Conservation (phyloP, 2,113 vertebrate species). For the Sylvietta virens region DNA sequence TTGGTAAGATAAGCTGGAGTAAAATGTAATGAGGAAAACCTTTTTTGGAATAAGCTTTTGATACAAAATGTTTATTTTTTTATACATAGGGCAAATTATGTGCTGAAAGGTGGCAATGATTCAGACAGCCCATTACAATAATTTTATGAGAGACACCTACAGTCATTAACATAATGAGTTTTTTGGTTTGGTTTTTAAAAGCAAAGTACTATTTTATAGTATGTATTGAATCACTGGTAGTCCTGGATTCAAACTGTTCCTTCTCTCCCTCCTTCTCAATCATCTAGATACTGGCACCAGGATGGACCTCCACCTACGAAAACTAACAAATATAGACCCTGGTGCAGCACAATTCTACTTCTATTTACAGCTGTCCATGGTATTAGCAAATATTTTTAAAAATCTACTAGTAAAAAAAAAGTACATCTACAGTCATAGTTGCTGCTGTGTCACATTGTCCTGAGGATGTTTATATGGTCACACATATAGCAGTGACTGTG, state of each 20-base stretch:
- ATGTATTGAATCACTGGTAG: not conserved
- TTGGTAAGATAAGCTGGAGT: not conserved
- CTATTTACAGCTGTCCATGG: not conserved
- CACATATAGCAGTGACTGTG: not conserved
- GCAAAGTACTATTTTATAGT: not conserved
- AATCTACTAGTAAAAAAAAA: not conserved
- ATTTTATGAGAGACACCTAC: not conserved
- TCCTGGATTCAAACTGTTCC: not conserved
- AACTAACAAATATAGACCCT: not conserved
- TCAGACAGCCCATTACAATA: not conserved
- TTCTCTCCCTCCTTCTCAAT: not conserved
- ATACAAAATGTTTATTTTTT: not conserved
- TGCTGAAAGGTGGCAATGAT: not conserved
- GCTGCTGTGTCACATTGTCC: not conserved
- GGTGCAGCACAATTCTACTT: not conserved
- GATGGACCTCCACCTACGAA: not conserved
- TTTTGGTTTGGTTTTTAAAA: not conserved
- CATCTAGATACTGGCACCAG: not conserved
- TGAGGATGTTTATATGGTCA: not conserved
- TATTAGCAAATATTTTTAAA: not conserved
- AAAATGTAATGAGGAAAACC: not conserved
- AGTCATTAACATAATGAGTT: not conserved
- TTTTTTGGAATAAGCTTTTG: not conserved
- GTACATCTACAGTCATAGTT: not conserved
- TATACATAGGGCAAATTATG: not conserved